Percentiles rank a stretch among this genome's conserved stretches.
These are phyloP conservation scores for Cephus sareptanus DNA, from an alignment of 2,888 invertebrate genomes.

Conservation along the genomic window DNA sequence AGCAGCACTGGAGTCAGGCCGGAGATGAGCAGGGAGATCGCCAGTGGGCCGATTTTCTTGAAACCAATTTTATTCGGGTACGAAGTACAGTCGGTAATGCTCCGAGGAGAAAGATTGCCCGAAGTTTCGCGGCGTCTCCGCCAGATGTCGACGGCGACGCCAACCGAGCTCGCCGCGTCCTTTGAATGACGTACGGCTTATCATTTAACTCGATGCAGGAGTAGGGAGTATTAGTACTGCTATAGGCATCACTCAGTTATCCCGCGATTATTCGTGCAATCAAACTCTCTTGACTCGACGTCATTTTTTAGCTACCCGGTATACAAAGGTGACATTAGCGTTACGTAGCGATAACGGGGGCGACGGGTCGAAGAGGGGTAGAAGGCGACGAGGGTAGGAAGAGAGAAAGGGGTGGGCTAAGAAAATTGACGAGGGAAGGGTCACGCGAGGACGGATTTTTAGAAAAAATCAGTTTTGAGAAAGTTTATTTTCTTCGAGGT, in stretches of 20 bases:
- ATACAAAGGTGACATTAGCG: slow-evolving; percentile 12
- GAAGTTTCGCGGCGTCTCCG: not conserved
- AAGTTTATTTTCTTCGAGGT: not conserved
- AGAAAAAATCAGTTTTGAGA: slow-evolving; percentile 13
- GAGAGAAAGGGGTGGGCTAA: not conserved
- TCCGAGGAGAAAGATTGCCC: not conserved
- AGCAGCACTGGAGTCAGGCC: not conserved
- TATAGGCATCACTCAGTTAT: slow-evolving; percentile 50
- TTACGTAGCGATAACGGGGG: not conserved
- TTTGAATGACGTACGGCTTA: slow-evolving; percentile 51
- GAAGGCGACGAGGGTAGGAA: slow-evolving; percentile 26
- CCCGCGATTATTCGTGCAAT: slow-evolving; percentile 58
- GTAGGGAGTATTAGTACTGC: slow-evolving; percentile 45
- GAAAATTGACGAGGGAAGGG: not conserved
- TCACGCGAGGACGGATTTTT: not conserved
- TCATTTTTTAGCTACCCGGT: slow-evolving; percentile 26
- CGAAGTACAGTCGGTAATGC: not conserved
- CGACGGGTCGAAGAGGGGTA: not conserved
- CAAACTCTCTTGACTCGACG: slow-evolving; percentile 15
- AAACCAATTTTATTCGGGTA: not conserved
- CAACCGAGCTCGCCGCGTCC: slow-evolving; percentile 31
- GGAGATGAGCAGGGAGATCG: no score
- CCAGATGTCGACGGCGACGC: slow-evolving; percentile 46
- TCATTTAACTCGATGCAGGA: slow-evolving; percentile 53
- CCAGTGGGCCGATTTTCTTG: no score